phyloP scores from a whole-genome alignment of 1,140 invertebrate species.

The Zophobas atratus region DNA sequence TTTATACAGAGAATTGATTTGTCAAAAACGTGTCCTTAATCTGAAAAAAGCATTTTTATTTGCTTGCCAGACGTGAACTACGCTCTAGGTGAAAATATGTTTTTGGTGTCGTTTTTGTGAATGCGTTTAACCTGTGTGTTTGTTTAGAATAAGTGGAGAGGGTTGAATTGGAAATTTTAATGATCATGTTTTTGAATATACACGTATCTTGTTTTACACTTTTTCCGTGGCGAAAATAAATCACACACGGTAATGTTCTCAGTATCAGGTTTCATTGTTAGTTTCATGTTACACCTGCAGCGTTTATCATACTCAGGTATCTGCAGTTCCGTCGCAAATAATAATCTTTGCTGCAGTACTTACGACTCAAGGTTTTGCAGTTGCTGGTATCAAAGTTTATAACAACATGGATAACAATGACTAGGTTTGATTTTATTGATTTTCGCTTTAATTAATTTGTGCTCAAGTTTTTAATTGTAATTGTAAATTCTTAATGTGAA shows the following conservation, averaged over 20 bases:
- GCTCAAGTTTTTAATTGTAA: no score
- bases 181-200: slow-evolving; percentile 4
- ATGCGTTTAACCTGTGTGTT: not conserved
- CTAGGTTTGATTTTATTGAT: no score
- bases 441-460: no score
- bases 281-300: not conserved
- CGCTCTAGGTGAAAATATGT: no score
- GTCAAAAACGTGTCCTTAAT: slow-evolving; percentile 12
- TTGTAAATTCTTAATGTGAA: no score
- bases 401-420: no score
- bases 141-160: not conserved
- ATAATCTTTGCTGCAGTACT: no score
- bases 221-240: slow-evolving; percentile 4
- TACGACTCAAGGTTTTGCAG: no score
- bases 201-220: not conserved
- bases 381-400: no score
- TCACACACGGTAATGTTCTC: slow-evolving; percentile 8
- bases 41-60: not conserved
- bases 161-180: not conserved
- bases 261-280: slow-evolving; percentile 15
- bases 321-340: no score
- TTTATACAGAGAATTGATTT: slow-evolving; percentile 11
- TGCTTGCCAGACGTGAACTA: no score
- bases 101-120: no score
- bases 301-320: not conserved